A percentile compares a stretch with the other conserved stretches of the same genome.
Evolutionary conservation across 2,888 invertebrate genomes (phyloP).

Genomic region (Oligia strigilis): DNA sequence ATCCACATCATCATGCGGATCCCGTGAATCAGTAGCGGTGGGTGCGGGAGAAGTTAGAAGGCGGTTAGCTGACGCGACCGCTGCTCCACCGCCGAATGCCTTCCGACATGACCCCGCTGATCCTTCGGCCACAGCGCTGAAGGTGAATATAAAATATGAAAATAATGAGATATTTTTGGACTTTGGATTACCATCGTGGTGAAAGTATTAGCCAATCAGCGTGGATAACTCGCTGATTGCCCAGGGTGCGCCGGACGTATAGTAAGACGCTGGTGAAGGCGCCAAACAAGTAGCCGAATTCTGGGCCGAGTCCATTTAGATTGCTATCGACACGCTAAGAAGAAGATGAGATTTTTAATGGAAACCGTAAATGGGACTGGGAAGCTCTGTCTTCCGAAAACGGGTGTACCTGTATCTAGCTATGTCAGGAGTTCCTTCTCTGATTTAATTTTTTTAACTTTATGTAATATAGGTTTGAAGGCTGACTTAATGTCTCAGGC

Average conservation of each 20-base stretch:
- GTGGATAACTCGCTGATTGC: no score
- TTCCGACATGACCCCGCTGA: constrained; percentile 99
- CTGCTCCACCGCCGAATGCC: constrained; percentile 90
- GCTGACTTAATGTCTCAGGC: not conserved
- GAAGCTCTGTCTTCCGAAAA: not conserved
- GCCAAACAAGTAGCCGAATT: no score
- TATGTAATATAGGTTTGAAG: not conserved
- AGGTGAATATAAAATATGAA: constrained; percentile 85
- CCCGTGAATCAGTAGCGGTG: constrained; percentile 92
- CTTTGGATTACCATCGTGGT: no score
- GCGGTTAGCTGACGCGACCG: constrained; percentile 94
- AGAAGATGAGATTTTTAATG: no score
- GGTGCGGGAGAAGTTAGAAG: constrained; percentile 96
- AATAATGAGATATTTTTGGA: no score
- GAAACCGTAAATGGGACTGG: not conserved
- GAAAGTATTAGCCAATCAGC: no score
- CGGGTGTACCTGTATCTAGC: not conserved
- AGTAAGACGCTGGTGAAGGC: no score
- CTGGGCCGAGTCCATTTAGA: no score
- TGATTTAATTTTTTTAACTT: not conserved
- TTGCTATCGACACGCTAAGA: no score
- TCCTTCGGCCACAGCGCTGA: constrained; percentile 99
- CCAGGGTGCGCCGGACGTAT: no score
- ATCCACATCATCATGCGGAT: constrained; percentile 85
- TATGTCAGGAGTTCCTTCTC: not conserved